Percentiles rank a stretch among this genome's conserved stretches.
phyloP scores from a whole-genome alignment of 1,140 invertebrate genomes.

The Megalonaias nervosa region DNA sequence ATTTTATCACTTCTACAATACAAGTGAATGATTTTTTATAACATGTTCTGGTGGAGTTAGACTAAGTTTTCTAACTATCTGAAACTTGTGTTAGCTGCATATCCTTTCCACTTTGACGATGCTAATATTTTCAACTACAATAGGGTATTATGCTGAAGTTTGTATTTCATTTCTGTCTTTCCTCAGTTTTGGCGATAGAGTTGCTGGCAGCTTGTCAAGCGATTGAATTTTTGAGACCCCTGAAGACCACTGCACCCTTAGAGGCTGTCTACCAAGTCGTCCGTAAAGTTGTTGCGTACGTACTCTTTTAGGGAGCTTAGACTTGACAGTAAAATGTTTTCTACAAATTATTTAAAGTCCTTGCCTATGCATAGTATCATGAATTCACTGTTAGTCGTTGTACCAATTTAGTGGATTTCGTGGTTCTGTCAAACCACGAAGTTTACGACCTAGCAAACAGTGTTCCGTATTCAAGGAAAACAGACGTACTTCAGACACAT shows the following conservation, averaged over 20 bases:
- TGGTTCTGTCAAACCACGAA: no score
- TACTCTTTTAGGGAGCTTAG: constrained; percentile 4
- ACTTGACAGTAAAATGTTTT: background rate
- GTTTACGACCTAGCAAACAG: no score
- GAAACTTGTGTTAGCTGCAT: no score
- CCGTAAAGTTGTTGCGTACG: constrained; percentile 67
- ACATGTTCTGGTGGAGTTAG: background rate
- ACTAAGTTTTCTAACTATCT: background rate
- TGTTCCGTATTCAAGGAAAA: no score
- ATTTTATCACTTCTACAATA: background rate
- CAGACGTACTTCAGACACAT: no score
- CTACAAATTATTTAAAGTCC: no score
- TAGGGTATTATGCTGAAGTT: background rate
- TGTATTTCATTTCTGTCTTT: constrained; percentile 12
- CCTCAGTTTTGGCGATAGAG: constrained; percentile 81
- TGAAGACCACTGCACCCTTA: constrained; percentile 80
- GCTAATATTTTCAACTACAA: no score
- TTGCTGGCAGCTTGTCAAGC: constrained; percentile 82
- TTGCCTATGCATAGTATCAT: no score
- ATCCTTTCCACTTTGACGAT: no score
- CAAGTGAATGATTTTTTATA: background rate
- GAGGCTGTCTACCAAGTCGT: constrained; percentile 81
- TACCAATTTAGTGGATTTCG: no score
- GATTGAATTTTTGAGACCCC: constrained; percentile 82
- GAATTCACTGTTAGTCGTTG: no score